These are phyloP conservation scores for Boloria selene DNA, from an alignment of 2,888 invertebrate genomes.

Conservation along the genomic window DNA sequence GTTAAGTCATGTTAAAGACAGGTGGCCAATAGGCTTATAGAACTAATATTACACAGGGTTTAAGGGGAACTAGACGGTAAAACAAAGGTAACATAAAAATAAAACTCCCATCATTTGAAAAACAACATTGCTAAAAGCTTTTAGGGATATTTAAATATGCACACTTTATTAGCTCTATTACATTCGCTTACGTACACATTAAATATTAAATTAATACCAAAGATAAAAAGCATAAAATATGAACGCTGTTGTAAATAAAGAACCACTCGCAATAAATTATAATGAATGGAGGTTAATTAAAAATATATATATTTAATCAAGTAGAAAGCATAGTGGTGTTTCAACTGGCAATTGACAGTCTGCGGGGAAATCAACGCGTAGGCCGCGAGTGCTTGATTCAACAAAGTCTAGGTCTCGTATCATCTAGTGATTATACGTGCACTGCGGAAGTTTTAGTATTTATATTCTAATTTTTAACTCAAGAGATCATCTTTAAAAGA, in stretches of 20 bases:
- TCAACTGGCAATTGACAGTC: constrained; percentile 55
- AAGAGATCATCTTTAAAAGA: too few species aligned
- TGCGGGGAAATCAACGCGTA: constrained; percentile 67
- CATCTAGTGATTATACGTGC: constrained; percentile 21
- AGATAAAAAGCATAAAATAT: constrained; percentile 19
- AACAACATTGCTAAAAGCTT: constrained; percentile 8
- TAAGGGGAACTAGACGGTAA: neutral
- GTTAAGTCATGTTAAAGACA: too few species aligned
- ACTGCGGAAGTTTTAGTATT: constrained; percentile 10
- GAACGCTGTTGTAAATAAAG: constrained; percentile 24
- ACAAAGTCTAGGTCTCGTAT: constrained; percentile 28
- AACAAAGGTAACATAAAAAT: neutral
- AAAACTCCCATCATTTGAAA: neutral
- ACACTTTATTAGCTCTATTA: constrained; percentile 7
- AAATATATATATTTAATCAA: constrained; percentile 65
- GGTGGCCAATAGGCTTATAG: too few species aligned
- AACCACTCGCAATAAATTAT: constrained; percentile 23
- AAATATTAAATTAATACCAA: constrained; percentile 19
- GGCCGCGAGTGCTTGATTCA: constrained; percentile 44
- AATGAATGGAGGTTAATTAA: constrained; percentile 47
- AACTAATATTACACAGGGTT: too few species aligned
- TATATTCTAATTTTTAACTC: constrained; percentile 2
- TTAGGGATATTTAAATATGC: constrained; percentile 10
- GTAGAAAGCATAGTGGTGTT: constrained; percentile 63
- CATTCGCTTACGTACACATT: constrained; percentile 6